Evolutionary conservation across 2,888 invertebrate genomes (phyloP).

Genomic region (Xylophagus ater): DNA sequence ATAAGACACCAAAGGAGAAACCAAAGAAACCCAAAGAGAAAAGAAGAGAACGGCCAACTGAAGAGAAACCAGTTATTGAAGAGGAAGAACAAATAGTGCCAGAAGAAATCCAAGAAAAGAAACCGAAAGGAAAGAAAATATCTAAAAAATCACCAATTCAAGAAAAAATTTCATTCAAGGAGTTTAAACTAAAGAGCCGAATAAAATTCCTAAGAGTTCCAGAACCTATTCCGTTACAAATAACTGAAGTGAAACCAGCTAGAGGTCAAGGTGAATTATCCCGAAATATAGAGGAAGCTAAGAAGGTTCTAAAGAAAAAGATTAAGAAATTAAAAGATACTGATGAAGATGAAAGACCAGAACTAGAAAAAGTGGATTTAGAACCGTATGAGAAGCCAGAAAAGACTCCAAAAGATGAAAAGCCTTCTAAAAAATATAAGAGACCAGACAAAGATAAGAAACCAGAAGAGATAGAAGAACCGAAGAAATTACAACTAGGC

Average conservation of each 20-base stretch:
- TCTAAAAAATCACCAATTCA: conserved; percentile 14
- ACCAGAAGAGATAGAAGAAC: conserved; percentile 19
- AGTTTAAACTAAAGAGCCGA: not conserved
- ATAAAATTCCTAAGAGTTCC: conserved; percentile 1
- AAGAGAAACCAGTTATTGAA: conserved; percentile 21
- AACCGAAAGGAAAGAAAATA: conserved; percentile 14
- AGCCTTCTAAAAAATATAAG: too few relatives aligned
- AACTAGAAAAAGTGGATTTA: conserved; percentile 3
- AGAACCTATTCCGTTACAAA: too few relatives aligned
- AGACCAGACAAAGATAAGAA: conserved; percentile 12
- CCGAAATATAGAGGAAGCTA: not conserved
- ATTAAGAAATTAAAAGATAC: too few relatives aligned
- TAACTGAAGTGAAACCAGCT: conserved; percentile 2
- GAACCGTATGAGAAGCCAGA: too few relatives aligned
- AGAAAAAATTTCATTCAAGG: conserved; percentile 1
- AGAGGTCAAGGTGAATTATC: not conserved
- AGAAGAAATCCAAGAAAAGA: conserved; percentile 14
- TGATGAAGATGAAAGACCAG: not conserved
- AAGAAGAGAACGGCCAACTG: conserved; percentile 24
- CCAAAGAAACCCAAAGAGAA: conserved; percentile 26
- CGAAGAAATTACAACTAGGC: too few relatives aligned
- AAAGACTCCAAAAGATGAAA: too few relatives aligned
- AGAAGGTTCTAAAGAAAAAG: too few relatives aligned
- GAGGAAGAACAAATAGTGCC: conserved; percentile 5
- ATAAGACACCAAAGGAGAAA: conserved; percentile 23